Evolutionary conservation across 1,140 invertebrate genomes (phyloP).

Genomic region (Drosophila micromelanica): DNA sequence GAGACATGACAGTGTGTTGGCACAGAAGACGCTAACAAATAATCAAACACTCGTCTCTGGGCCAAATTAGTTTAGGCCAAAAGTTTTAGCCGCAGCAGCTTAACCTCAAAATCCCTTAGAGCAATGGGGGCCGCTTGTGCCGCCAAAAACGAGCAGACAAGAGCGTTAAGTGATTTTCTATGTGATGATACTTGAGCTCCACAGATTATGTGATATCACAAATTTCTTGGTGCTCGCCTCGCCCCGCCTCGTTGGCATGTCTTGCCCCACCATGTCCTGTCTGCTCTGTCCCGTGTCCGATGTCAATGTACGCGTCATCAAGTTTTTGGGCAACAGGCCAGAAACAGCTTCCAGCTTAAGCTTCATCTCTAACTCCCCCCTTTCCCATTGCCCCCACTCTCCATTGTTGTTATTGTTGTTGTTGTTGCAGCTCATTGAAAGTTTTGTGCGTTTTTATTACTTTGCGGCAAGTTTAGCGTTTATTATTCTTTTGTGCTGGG

Average conservation of each 20-base stretch:
- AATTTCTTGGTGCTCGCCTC: slow-evolving; percentile 37
- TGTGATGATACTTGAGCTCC: slow-evolving; percentile 81
- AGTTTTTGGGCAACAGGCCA: slow-evolving; percentile 73
- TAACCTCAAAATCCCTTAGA: slow-evolving; percentile 74
- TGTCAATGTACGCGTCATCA: slow-evolving; percentile 66
- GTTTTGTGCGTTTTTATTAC: slow-evolving; percentile 80
- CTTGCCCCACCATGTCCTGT: slow-evolving; percentile 1
- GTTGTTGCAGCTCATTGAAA: slow-evolving; percentile 74
- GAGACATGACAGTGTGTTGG: slow-evolving; percentile 54
- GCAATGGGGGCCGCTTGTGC: background rate
- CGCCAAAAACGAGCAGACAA: slow-evolving; percentile 43
- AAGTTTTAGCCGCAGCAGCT: slow-evolving; percentile 80
- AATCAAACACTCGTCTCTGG: slow-evolving; percentile 69
- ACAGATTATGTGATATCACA: slow-evolving; percentile 78
- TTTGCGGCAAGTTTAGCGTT: slow-evolving; percentile 57
- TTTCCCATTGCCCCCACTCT: background rate
- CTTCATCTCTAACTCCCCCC: slow-evolving; percentile 22
- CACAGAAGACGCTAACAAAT: slow-evolving; percentile 53
- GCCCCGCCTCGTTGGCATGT: background rate
- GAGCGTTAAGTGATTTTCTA: slow-evolving; percentile 82
- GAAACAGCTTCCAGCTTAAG: slow-evolving; percentile 40
- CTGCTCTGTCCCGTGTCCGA: slow-evolving; percentile 35
- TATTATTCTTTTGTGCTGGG: slow-evolving; percentile 57
- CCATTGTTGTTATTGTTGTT: slow-evolving; percentile 9
- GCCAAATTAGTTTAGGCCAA: slow-evolving; percentile 79